These are phyloP conservation scores for Corticium candelabrum DNA, from an alignment of 37 sponge, comb jelly and placozoan genomes.

Conservation along the genomic window DNA sequence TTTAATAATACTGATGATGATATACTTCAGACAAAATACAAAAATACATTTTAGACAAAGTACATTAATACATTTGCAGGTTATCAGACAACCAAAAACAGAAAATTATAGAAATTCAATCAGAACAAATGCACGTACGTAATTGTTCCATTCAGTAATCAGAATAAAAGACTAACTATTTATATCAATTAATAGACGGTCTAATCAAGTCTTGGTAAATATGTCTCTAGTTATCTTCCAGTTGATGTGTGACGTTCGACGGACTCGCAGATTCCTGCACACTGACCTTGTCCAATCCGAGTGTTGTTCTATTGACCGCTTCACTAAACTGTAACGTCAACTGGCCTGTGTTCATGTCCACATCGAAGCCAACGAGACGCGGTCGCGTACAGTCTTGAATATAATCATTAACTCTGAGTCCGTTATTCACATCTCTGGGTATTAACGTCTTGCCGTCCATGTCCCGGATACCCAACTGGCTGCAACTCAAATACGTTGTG, in stretches of 20 bases:
- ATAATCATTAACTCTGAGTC: constrained; percentile 23
- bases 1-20: too few species aligned
- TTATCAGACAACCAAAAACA: too few species aligned
- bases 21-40: too few species aligned
- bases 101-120: too few species aligned
- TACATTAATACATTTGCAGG: too few species aligned
- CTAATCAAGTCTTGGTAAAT: too few species aligned
- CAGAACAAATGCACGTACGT: too few species aligned
- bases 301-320: constrained; percentile 25
- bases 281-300: background rate
- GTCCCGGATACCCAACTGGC: constrained; percentile 30
- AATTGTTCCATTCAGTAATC: too few species aligned
- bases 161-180: too few species aligned
- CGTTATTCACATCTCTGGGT: constrained; percentile 22
- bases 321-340: constrained; percentile 56
- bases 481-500: constrained; percentile 43
- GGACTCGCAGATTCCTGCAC: background rate
- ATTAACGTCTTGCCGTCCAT: constrained; percentile 38
- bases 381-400: constrained; percentile 52
- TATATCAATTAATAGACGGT: too few species aligned
- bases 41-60: too few species aligned
- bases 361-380: constrained; percentile 46
- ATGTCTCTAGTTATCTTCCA: background rate
- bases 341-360: constrained; percentile 52
- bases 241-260: background rate